These are phyloP conservation scores for Hestina assimilis DNA, from an alignment of 1,140 invertebrate species.

Conservation along the genomic window DNA sequence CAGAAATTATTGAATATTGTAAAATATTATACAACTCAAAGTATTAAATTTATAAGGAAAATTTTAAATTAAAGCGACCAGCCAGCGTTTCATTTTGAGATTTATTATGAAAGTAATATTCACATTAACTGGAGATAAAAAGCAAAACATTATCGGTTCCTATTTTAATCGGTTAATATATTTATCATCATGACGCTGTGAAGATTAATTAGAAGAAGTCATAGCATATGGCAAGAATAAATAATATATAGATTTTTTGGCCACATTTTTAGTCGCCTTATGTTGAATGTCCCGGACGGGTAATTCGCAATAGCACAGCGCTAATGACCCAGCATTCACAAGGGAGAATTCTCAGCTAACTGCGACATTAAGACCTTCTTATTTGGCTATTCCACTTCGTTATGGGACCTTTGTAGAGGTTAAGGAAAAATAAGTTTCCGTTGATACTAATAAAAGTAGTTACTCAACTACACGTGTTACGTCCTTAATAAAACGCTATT, in stretches of 20 bases:
- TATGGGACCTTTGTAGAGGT: constrained; percentile 46
- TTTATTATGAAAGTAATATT: constrained; percentile 34
- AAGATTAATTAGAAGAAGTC: no score
- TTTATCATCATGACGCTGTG: no score
- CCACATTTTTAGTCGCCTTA: constrained; percentile 17
- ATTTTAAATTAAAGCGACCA: constrained; percentile 59
- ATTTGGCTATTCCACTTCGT: constrained; percentile 72
- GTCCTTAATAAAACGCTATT: background rate
- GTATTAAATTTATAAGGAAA: constrained; percentile 44
- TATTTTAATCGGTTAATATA: no score
- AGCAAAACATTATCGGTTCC: no score
- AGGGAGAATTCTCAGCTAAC: constrained; percentile 67
- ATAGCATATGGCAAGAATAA: no score
- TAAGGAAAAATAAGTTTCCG: constrained; percentile 32
- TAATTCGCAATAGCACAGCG: constrained; percentile 70
- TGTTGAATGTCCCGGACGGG: constrained; percentile 32
- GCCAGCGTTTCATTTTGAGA: constrained; percentile 34
- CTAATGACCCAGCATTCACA: constrained; percentile 70
- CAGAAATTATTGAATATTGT: constrained; percentile 17
- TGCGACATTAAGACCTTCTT: constrained; percentile 74
- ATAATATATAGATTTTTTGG: constrained; percentile 1
- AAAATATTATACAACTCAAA: constrained; percentile 32
- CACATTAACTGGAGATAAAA: constrained; percentile 41
- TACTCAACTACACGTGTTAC: constrained; percentile 5
- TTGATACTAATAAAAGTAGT: constrained; percentile 8